Conservation (phyloP, 2,888 invertebrate genomes). For the Mesochorus sp. region DNA sequence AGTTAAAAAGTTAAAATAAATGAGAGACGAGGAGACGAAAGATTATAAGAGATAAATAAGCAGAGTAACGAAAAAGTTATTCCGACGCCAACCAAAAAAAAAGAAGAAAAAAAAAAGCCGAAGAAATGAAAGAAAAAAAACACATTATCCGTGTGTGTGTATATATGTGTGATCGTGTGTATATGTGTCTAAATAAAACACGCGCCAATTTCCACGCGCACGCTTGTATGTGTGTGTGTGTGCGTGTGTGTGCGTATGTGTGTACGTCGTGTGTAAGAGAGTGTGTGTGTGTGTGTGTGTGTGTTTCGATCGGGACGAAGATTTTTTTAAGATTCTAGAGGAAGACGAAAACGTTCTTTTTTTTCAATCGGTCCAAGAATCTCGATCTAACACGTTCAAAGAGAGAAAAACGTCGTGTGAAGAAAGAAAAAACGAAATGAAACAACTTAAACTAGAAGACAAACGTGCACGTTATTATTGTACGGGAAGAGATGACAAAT, state of each 20-base stretch:
- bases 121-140: constrained; percentile 18
- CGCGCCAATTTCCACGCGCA: constrained; percentile 34
- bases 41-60: neutral
- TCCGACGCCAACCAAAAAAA: constrained; percentile 27
- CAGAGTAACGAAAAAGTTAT: constrained; percentile 23
- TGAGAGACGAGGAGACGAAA: neutral
- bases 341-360: neutral
- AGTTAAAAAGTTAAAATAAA: neutral
- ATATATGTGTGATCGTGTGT: constrained; percentile 58
- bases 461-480: too few species aligned
- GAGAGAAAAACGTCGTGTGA: neutral
- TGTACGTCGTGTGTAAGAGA: too few species aligned
- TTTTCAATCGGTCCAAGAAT: constrained; percentile 20
- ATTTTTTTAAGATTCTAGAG: neutral
- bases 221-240: constrained; percentile 20
- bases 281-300: too few species aligned
- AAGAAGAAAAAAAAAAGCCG: constrained; percentile 17
- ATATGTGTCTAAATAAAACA: constrained; percentile 55
- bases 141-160: constrained; percentile 48
- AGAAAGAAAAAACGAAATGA: neutral
- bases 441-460: constrained; percentile 4
- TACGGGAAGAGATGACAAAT: too few species aligned
- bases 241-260: too few species aligned
- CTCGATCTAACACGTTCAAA: constrained; percentile 26
- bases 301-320: neutral